Conservation (phyloP, 2,797 vertebrate genomes). For the Cryptoprocta ferox region DNA sequence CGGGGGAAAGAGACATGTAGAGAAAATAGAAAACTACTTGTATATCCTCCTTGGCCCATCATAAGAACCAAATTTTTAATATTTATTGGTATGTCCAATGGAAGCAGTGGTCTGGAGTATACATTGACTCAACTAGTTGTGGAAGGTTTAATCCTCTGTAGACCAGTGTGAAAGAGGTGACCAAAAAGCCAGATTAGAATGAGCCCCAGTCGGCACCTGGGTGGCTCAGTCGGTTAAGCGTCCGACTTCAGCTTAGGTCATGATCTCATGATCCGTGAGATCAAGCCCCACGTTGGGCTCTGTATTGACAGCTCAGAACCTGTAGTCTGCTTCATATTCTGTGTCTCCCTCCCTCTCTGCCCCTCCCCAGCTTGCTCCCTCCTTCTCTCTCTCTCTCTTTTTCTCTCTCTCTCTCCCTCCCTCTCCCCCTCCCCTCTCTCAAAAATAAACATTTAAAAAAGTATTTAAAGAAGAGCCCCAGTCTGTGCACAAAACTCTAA, state of each 20-base stretch:
- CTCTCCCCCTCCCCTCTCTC: no score
- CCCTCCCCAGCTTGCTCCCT: no score
- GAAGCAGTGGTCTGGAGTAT: neutral
- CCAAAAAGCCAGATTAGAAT: neutral
- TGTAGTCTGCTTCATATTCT: no score
- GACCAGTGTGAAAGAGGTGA: neutral
- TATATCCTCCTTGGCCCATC: neutral
- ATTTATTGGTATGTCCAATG: neutral
- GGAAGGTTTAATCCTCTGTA: neutral
- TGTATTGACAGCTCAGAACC: no score
- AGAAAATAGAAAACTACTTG: neutral
- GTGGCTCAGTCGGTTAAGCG: no score
- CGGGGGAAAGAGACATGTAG: neutral
- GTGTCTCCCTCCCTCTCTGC: no score
- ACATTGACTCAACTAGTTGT: neutral
- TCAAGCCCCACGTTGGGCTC: no score
- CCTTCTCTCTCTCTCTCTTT: no score
- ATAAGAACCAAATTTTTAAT: neutral
- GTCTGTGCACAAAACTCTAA: neutral
- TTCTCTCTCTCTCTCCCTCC: no score
- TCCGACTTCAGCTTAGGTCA: no score
- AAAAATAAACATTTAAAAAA: no score
- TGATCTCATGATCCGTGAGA: no score
- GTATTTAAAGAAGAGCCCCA: neutral
- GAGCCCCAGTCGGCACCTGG: neutral